A percentile compares a stretch with the other conserved stretches of the same genome.
phyloP scores from a whole-genome alignment of 2,113 vertebrate genomes.

The Tichodroma muraria region DNA sequence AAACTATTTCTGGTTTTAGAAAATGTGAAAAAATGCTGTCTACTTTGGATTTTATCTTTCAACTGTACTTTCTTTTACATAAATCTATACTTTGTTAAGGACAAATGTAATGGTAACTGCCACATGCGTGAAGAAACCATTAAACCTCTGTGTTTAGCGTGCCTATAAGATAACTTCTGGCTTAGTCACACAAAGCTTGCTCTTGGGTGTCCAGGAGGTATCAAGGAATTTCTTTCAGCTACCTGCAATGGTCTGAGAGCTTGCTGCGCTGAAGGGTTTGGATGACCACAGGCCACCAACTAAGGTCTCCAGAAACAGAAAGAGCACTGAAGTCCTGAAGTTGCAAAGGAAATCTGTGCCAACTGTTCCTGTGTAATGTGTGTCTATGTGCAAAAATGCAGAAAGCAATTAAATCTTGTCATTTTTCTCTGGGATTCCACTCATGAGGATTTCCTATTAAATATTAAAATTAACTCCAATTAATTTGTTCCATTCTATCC shows the following conservation, averaged over 20 bases:
- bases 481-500: not conserved
- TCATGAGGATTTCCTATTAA: not conserved
- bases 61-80: not conserved
- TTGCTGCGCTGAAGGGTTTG: not conserved
- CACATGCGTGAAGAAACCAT: not conserved
- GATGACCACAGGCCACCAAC: not conserved
- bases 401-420: constrained; percentile 24
- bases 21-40: not conserved
- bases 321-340: not conserved
- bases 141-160: not conserved
- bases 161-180: not conserved
- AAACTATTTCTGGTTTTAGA: not conserved
- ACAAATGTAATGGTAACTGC: not conserved
- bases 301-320: not conserved
- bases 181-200: not conserved
- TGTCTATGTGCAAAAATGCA: not conserved
- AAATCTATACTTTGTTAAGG: not conserved
- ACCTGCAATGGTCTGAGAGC: not conserved
- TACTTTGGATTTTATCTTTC: not conserved
- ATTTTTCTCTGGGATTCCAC: not conserved
- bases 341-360: not conserved
- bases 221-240: not conserved
- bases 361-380: not conserved
- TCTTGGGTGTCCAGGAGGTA: not conserved
- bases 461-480: not conserved